These are phyloP conservation scores for Phalera bucephala DNA, from an alignment of 2,888 invertebrate species.

Conservation along the genomic window DNA sequence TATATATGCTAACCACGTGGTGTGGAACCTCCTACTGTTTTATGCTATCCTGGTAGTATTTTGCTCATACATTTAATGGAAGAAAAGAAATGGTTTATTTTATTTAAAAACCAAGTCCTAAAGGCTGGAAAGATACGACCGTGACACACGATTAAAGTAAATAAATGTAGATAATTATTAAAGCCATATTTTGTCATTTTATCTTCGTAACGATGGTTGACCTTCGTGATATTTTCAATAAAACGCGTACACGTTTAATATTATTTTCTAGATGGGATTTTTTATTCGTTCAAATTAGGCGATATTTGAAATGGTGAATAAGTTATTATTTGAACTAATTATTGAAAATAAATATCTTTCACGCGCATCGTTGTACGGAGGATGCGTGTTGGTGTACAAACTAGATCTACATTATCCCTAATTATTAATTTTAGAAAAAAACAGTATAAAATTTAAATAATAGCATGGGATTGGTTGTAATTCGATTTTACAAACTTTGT, in stretches of 20 bases:
- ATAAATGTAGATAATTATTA: not conserved
- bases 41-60: constrained; percentile 48
- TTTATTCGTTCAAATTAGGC: too few species aligned
- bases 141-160: not conserved
- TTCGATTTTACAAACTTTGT: too few species aligned
- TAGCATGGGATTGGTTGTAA: too few species aligned
- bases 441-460: too few species aligned
- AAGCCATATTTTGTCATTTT: not conserved
- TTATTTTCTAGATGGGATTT: constrained; percentile 5
- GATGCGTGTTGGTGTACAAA: too few species aligned
- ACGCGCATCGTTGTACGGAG: too few species aligned
- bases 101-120: not conserved
- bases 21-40: constrained; percentile 27
- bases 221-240: not conserved
- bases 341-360: too few species aligned
- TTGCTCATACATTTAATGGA: constrained; percentile 44
- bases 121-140: not conserved
- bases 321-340: too few species aligned
- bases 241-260: not conserved
- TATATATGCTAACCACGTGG: constrained; percentile 21
- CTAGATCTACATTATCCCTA: too few species aligned
- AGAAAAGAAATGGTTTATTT: constrained; percentile 27
- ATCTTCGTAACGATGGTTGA: not conserved
- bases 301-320: too few species aligned
- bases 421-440: too few species aligned